Conservation (phyloP, 2,797 vertebrate species). For the Silurus lanzhouensis region DNA sequence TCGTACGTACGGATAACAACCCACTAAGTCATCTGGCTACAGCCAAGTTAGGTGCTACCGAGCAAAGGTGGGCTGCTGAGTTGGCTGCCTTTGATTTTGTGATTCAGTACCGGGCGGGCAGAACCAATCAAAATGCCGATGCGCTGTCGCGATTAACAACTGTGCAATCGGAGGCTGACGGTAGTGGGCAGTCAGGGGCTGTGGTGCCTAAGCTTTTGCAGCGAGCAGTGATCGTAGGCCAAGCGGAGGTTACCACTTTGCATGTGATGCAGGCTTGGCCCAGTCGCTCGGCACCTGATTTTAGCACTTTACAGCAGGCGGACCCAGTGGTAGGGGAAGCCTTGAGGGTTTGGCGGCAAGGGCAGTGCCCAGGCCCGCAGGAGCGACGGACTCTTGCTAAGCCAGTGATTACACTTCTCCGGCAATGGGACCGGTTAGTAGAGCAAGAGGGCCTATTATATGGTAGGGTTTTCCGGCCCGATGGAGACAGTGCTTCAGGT, state of each 20-base stretch:
- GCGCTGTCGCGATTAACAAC: background rate
- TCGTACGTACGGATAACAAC: no score
- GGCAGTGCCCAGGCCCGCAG: fast-evolving
- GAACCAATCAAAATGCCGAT: background rate
- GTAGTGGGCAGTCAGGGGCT: background rate
- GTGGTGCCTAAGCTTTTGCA: background rate
- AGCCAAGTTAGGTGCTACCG: background rate
- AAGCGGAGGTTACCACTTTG: background rate
- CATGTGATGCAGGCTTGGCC: no score
- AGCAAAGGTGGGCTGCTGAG: background rate
- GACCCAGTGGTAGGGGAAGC: background rate
- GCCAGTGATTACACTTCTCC: background rate
- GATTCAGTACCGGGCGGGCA: background rate
- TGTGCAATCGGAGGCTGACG: background rate
- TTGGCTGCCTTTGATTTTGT: background rate
- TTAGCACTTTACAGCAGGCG: background rate
- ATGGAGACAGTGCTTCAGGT: background rate
- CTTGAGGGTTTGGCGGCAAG: background rate
- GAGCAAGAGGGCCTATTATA: background rate
- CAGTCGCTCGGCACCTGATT: background rate
- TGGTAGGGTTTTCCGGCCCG: background rate
- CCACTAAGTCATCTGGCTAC: background rate
- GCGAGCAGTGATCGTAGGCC: background rate
- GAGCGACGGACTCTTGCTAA: background rate
- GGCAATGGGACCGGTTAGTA: background rate